A percentile compares a stretch with the other conserved stretches of the same genome.
Conservation (phyloP, 2,113 vertebrate species). For the Sylvilagus bachmani region DNA sequence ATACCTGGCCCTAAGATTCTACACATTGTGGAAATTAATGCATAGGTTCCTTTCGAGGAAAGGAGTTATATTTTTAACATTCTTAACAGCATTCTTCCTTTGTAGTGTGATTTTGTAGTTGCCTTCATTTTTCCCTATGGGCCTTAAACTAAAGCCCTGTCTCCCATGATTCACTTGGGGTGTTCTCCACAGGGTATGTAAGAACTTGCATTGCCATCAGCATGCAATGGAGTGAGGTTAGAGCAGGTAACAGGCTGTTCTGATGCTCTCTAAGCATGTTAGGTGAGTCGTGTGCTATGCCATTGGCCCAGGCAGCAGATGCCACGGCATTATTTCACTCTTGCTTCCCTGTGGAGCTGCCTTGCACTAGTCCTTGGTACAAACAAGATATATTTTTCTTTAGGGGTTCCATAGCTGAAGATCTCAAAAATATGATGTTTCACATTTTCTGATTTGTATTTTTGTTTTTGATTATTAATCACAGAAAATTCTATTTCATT, state of each 20-base stretch:
- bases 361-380: not conserved
- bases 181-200: not conserved
- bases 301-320: not conserved
- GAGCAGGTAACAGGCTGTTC: not conserved
- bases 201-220: not conserved
- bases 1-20: not conserved
- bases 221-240: not conserved
- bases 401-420: not conserved
- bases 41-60: not conserved
- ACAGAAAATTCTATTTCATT: not conserved
- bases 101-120: not conserved
- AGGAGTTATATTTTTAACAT: not conserved
- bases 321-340: no score
- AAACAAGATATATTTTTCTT: not conserved
- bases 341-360: not conserved
- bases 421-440: not conserved
- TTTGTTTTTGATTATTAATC: not conserved
- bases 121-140: not conserved
- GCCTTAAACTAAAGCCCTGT: not conserved
- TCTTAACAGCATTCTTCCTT: not conserved
- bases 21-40: not conserved
- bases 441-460: not conserved
- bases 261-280: not conserved
- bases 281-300: not conserved
- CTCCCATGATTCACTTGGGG: not conserved